Base-by-base conservation (phyloP, 1,140 invertebrate species). In the Drosophila nannoptera region DNA sequence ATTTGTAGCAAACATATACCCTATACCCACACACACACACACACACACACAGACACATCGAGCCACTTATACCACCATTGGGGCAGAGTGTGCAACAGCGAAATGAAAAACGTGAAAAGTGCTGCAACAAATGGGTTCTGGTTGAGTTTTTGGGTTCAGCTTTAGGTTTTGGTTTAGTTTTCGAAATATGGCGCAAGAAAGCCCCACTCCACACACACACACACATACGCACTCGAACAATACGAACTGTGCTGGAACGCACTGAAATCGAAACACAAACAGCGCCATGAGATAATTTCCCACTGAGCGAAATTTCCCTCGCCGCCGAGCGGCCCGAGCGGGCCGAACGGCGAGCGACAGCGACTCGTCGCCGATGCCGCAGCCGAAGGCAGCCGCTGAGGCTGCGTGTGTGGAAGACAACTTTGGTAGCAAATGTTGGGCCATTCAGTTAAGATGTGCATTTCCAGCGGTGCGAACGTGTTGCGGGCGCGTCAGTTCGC, bases 371-470 rank as follows among this genome's bases (percentile, higher is more conserved):
- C 31, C 46, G 42, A 59, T 12, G 16, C 31, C 22, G 53, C 63
- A 68, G 46, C 46, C 70, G 35, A 22, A 35, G 55, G 46, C 29
- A n/a, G 59, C 33, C 29, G 46, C 61, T 56, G 67, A 69, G 53
- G 67, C 67, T 69, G 66, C 35, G 67, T 60, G 53, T 77, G 73
- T 65, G 70, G 54, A 64, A 65, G 71, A 56, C 64, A 58, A 67
- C 35, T 82, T 83, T 83, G 82, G 73, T 80, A 80, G 80, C 73
- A 84, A 78, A 50, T 68, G 55, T 63, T 65, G 75, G 54, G 43
- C 43, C 48, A 46, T 82, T 88, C 86, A 88, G 86, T 88, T 87
- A 88, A 83, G 86, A 88, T 88, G 86, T 88, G 81, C 81, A 86
- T 76, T 88, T 88, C 75, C 73, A 82, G 82, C 78, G 81, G 86